Conservation (phyloP, 2,113 vertebrate species). For the Elephantulus edwardii region DNA sequence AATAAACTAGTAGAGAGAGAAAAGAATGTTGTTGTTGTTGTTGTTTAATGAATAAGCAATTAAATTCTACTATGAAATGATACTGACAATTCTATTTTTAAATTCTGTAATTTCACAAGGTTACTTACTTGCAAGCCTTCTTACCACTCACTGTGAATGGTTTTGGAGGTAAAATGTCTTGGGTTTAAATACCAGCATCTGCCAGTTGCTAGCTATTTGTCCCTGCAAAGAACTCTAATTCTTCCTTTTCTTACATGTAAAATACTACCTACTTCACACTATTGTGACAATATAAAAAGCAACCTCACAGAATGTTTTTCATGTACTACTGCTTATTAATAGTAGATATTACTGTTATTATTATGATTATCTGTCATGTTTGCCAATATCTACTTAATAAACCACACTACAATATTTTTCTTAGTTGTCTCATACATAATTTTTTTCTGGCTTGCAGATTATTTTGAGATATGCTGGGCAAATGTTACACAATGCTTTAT, state of each 20-base stretch:
- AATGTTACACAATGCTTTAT: neutral
- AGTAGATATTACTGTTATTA: neutral
- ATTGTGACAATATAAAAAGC: neutral
- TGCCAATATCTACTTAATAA: conserved; percentile 41
- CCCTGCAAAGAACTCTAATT: neutral
- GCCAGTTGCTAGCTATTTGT: neutral
- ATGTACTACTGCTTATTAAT: conserved; percentile 21
- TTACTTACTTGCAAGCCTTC: neutral
- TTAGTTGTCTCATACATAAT: neutral
- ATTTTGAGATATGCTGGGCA: conserved; percentile 22
- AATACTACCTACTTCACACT: neutral
- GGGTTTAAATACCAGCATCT: neutral
- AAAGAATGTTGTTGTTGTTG: too few species aligned
- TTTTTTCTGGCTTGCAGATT: neutral
- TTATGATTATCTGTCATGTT: conserved; percentile 37
- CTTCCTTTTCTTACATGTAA: conserved; percentile 20
- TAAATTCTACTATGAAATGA: conserved; percentile 10
- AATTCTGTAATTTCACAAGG: neutral
- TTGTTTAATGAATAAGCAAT: too few species aligned
- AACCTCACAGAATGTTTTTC: conserved; percentile 29
- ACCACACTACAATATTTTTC: conserved; percentile 24
- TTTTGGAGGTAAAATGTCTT: neutral
- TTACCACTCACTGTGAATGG: neutral
- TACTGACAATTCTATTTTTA: neutral
- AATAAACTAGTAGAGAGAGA: too few species aligned